These are phyloP conservation scores for Tenebrio molitor DNA, from an alignment of 1,140 invertebrate species.

Conservation along the genomic window DNA sequence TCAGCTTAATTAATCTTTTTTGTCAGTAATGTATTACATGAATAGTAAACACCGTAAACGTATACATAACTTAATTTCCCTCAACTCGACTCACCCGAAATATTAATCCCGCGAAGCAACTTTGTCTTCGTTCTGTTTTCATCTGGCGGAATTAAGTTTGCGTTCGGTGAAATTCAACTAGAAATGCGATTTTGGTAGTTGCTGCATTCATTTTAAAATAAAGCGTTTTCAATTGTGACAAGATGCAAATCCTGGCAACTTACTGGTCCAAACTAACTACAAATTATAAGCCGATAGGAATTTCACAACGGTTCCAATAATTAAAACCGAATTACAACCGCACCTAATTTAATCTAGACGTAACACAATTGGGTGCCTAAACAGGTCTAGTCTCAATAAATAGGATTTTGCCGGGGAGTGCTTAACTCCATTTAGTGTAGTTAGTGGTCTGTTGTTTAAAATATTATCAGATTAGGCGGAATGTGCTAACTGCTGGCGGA, in stretches of 20 bases:
- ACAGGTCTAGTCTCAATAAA: conserved; percentile 6
- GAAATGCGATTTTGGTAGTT: background rate
- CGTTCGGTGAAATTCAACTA: background rate
- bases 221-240: background rate
- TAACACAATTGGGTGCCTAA: conserved; percentile 15
- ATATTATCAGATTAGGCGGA: background rate
- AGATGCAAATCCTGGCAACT: conserved; percentile 16
- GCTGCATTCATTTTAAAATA: too few relatives aligned
- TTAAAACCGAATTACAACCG: conserved; percentile 34
- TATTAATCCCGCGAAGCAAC: background rate
- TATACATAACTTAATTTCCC: conserved; percentile 1
- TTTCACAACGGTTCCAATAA: conserved; percentile 23
- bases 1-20: conserved; percentile 12
- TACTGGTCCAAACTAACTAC: conserved; percentile 21
- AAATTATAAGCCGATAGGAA: conserved; percentile 33
- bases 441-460: conserved; percentile 16
- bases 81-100: background rate
- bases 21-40: conserved; percentile 3
- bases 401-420: background rate
- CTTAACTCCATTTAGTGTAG: conserved; percentile 9
- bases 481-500: conserved; percentile 16
- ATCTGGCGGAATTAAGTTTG: background rate
- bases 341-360: conserved; percentile 32
- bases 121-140: background rate
- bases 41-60: background rate